phyloP scores from a whole-genome alignment of 2,797 vertebrate species.

The Pteronotus mesoamericanus region DNA sequence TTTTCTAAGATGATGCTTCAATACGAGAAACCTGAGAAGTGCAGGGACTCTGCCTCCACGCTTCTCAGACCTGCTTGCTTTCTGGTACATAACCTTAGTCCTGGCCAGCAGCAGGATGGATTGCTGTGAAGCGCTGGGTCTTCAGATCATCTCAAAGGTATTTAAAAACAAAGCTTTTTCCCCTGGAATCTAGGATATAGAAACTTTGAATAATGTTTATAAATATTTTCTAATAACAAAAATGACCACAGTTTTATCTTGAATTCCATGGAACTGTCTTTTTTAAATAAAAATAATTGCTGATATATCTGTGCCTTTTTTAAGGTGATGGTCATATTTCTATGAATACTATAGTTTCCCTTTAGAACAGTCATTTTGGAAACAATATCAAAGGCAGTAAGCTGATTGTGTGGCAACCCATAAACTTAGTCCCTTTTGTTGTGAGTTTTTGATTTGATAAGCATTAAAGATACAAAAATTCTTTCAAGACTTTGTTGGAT shows the following conservation, averaged over 20 bases:
- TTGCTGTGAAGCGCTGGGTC: background rate
- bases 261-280: slow-evolving; percentile 1
- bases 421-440: background rate
- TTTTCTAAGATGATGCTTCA: background rate
- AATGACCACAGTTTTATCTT: background rate
- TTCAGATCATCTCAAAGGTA: background rate
- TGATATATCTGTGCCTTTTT: background rate
- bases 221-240: background rate
- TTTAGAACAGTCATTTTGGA: background rate
- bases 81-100: background rate
- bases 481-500: background rate
- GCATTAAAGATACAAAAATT: background rate
- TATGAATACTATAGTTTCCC: background rate
- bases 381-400: background rate
- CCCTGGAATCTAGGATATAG: background rate
- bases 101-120: background rate
- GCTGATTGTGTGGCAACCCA: background rate
- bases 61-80: background rate
- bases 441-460: background rate
- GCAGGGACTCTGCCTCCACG: background rate
- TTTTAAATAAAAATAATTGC: background rate
- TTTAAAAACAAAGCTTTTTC: slow-evolving; percentile 21
- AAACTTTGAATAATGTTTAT: slow-evolving; percentile 3
- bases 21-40: background rate
- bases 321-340: background rate